These are phyloP conservation scores for Spicauda simplicius DNA, from an alignment of 2,888 invertebrate genomes.

Conservation along the genomic window DNA sequence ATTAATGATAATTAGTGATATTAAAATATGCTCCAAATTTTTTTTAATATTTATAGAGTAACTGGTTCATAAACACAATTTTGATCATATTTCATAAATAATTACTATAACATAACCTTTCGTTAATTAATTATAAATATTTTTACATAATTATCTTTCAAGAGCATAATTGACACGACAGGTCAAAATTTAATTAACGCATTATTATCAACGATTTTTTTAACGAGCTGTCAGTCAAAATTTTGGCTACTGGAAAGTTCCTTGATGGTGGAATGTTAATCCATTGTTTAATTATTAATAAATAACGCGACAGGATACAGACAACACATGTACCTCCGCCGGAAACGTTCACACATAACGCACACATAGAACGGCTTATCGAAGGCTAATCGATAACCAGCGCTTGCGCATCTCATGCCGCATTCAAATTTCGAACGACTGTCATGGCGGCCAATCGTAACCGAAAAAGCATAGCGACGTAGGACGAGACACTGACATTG, in stretches of 20 bases:
- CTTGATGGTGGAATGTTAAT: conserved; percentile 26
- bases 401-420: conserved; percentile 77
- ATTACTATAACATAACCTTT: neutral
- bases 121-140: neutral
- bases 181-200: neutral
- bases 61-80: too few relatives aligned
- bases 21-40: too few relatives aligned
- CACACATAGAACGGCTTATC: conserved; percentile 68
- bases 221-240: conserved; percentile 11
- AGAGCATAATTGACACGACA: neutral
- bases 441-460: conserved; percentile 71
- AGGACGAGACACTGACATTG: conserved; percentile 69
- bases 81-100: too few relatives aligned
- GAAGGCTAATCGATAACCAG: conserved; percentile 67
- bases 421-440: conserved; percentile 81
- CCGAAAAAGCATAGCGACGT: conserved; percentile 52
- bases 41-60: too few relatives aligned
- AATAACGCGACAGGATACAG: conserved; percentile 57
- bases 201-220: neutral
- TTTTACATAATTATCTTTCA: neutral
- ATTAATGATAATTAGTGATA: too few relatives aligned
- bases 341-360: conserved; percentile 62
- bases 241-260: conserved; percentile 5
- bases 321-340: conserved; percentile 58
- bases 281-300: conserved; percentile 39